These are phyloP conservation scores for Agrotis ipsilon DNA, from an alignment of 2,888 invertebrate genomes.

Conservation along the genomic window DNA sequence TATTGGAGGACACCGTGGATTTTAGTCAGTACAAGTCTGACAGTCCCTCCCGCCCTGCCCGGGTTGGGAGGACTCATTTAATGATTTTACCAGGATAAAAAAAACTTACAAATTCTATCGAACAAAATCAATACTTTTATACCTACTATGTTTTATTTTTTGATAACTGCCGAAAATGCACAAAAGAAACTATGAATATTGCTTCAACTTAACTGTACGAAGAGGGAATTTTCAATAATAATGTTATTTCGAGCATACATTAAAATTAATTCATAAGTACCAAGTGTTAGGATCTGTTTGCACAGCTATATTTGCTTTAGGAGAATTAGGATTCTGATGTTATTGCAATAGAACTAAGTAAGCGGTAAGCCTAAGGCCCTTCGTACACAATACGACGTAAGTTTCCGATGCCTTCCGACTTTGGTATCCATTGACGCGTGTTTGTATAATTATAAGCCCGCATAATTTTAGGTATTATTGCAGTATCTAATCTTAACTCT, in stretches of 20 bases:
- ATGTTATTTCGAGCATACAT: conserved; percentile 3
- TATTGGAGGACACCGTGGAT: too few species aligned
- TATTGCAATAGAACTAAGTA: conserved; percentile 38
- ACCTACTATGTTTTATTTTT: background rate
- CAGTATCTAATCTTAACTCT: background rate
- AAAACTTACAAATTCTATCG: background rate
- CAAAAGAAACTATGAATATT: too few species aligned
- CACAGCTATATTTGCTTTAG: conserved; percentile 28
- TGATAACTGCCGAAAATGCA: too few species aligned
- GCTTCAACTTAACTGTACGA: too few species aligned
- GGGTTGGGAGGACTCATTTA: too few species aligned
- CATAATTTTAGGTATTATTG: conserved; percentile 1
- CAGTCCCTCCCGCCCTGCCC: too few species aligned
- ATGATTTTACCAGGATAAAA: too few species aligned
- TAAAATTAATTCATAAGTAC: conserved; percentile 25
- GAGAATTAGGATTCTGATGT: conserved; percentile 44
- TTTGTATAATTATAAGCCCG: background rate
- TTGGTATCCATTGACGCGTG: too few species aligned
- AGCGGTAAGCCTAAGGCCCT: conserved; percentile 8
- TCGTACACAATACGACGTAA: too few species aligned
- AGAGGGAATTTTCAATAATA: background rate
- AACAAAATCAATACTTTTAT: background rate
- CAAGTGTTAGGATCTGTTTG: conserved; percentile 29
- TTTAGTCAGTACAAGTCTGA: too few species aligned
- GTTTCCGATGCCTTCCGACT: too few species aligned